Evolutionary conservation across 2,888 invertebrate genomes (phyloP).

Genomic region (Taphrorychus bicolor): DNA sequence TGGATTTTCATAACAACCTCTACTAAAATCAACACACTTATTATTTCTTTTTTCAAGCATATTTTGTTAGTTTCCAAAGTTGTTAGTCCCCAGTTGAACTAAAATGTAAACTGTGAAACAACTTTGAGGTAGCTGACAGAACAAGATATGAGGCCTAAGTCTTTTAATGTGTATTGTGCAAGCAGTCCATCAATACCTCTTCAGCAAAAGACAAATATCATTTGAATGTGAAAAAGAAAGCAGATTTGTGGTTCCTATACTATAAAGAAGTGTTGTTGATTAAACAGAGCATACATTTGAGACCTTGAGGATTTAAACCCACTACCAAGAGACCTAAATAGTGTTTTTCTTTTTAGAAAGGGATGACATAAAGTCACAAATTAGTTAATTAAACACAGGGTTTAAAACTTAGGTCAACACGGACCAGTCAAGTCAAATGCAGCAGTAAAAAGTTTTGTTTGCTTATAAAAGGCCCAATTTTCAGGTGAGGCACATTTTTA

Average conservation of each 20-base stretch:
- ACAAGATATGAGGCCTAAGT: not conserved
- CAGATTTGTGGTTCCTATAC: too few relatives aligned
- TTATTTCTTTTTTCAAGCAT: not conserved
- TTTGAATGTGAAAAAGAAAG: too few relatives aligned
- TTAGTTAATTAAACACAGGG: not conserved
- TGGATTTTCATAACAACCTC: not conserved
- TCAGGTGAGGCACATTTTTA: conserved; percentile 43
- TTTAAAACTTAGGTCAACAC: too few relatives aligned
- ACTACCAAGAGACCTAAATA: conserved; percentile 41
- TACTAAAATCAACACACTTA: not conserved
- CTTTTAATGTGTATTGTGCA: too few relatives aligned
- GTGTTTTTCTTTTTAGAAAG: conserved; percentile 51
- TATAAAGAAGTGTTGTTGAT: too few relatives aligned
- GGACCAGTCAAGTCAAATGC: not conserved
- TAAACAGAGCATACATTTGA: not conserved
- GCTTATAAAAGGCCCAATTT: conserved; percentile 32
- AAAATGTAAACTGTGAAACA: not conserved
- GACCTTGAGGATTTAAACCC: not conserved
- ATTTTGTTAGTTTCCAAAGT: too few relatives aligned
- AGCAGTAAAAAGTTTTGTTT: not conserved
- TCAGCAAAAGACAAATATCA: too few relatives aligned
- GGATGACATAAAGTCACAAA: not conserved
- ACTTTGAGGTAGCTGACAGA: not conserved
- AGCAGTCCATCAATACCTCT: too few relatives aligned
- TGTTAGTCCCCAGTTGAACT: too few relatives aligned